Base-by-base conservation (phyloP, 2,888 invertebrate species). In the Agonum fuliginosum region DNA sequence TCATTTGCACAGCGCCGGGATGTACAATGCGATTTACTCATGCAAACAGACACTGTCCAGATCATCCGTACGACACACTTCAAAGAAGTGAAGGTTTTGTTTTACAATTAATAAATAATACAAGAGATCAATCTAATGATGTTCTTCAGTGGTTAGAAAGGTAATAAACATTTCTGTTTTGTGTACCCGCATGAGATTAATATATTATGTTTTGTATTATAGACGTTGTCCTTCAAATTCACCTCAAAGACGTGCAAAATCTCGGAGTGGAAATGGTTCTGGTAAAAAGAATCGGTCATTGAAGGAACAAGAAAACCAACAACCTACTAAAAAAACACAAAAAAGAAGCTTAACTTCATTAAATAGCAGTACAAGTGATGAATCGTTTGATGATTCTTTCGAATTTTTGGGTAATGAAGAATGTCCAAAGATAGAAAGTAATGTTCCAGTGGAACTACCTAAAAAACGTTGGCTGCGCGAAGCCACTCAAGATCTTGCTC, bases 21-120 rank as follows among this genome's bases (percentile, higher is more conserved):
- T 94, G 94, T 84, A 87, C 87, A 34, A 91, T 90, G 84, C 87
- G 93, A 79, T 94, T 94, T 83, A 93, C 93, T 0, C 94, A 94
- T 86, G 93, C 94, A 0, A 94, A 94, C 84, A 87, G 94, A 24
- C 93, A 93, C 81, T 94, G 94, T 84, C 90, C 91, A 0, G 90
- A 91, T 79, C 94, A 94, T 86, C 93, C 93, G 0, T 90, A 90
- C 78, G 89, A 90, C 1, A 89, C 89, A 17, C 84, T 86, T 86
- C 77, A 70, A 43, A 54, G 77, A 69, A 70, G 70, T 41, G 77
- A 69, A 37, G 70, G 89, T 76, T 87, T 88, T 78, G 87, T 88
- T 0, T 80, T 89, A 17, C 87, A 88, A 71, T 87, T 89, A 0
- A 87, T 88, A 10, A 85, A 87, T 2, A 86, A 87, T 3, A 87